These are phyloP conservation scores for Centruroides sculpturatus DNA, from an alignment of 1,140 invertebrate species.

Conservation along the genomic window DNA sequence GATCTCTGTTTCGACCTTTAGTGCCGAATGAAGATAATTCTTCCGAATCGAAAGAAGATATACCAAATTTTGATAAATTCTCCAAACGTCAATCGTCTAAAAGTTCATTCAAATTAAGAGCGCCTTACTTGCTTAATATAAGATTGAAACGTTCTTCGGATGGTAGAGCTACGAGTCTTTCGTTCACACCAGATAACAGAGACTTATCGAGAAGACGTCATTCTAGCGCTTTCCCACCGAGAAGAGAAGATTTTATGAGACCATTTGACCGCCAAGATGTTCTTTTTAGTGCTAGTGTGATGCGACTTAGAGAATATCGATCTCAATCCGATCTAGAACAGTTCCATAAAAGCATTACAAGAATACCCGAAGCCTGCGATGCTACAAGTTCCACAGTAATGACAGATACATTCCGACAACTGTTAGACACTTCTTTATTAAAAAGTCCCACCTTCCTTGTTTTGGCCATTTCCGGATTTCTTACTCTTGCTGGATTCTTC, in stretches of 20 bases:
- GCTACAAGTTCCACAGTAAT: constrained; percentile 11
- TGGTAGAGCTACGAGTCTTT: no score
- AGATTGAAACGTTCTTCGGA: no score
- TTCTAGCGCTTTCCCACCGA: no score
- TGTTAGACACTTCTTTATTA: constrained; percentile 73
- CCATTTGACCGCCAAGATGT: constrained; percentile 33
- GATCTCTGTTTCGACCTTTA: constrained; percentile 56
- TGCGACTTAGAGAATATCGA: constrained; percentile 27
- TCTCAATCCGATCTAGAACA: constrained; percentile 25
- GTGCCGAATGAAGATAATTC: neutral
- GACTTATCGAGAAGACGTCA: no score
- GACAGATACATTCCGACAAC: constrained; percentile 31
- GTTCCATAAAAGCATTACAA: constrained; percentile 13
- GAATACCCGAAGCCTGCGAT: constrained; percentile 4
- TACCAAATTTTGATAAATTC: no score
- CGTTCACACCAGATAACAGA: no score
- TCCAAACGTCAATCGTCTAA: no score
- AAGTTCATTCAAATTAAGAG: no score
- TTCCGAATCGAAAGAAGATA: no score
- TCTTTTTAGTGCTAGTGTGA: constrained; percentile 31
- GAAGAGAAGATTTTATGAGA: constrained; percentile 3
- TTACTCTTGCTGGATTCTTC: constrained; percentile 93
- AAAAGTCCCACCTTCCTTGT: constrained; percentile 75
- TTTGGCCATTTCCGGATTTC: constrained; percentile 69
- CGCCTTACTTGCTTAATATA: no score